These are phyloP conservation scores for Halictus quadricinctus DNA, from an alignment of 2,888 invertebrate species.

Conservation along the genomic window DNA sequence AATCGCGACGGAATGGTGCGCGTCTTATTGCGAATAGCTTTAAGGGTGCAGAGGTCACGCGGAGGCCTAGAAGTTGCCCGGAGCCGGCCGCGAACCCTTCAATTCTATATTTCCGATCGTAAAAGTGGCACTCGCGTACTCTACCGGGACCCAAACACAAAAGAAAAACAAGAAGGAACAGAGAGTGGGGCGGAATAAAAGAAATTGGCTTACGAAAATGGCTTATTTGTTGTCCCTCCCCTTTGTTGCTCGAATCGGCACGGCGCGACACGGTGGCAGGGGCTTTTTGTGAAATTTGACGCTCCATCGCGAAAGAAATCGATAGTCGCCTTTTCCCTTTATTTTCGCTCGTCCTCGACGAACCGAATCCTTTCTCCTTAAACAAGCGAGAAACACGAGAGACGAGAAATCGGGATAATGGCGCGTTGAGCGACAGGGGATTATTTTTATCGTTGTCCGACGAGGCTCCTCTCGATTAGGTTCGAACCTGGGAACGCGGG, in stretches of 20 bases:
- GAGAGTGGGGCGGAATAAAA: background rate
- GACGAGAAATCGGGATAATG: slow-evolving; percentile 1
- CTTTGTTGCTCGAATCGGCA: background rate
- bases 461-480: background rate
- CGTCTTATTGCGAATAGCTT: background rate
- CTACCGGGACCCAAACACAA: background rate
- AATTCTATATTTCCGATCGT: background rate
- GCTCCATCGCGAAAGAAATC: slow-evolving; percentile 20
- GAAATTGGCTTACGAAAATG: slow-evolving; percentile 1
- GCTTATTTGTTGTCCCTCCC: background rate
- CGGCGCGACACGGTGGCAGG: background rate
- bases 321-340: slow-evolving; percentile 26
- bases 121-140: background rate
- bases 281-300: background rate
- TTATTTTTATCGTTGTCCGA: slow-evolving; percentile 35
- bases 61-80: background rate
- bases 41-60: background rate
- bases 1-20: background rate
- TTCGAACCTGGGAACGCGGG: background rate
- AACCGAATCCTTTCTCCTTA: slow-evolving; percentile 11
- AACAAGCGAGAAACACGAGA: slow-evolving; percentile 20
- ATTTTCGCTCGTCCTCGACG: slow-evolving; percentile 24
- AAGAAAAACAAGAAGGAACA: background rate
- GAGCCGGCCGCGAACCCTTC: background rate
- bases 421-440: background rate